These are phyloP conservation scores for Machimus atricapillus DNA, from an alignment of 2,888 invertebrate genomes.

Conservation along the genomic window DNA sequence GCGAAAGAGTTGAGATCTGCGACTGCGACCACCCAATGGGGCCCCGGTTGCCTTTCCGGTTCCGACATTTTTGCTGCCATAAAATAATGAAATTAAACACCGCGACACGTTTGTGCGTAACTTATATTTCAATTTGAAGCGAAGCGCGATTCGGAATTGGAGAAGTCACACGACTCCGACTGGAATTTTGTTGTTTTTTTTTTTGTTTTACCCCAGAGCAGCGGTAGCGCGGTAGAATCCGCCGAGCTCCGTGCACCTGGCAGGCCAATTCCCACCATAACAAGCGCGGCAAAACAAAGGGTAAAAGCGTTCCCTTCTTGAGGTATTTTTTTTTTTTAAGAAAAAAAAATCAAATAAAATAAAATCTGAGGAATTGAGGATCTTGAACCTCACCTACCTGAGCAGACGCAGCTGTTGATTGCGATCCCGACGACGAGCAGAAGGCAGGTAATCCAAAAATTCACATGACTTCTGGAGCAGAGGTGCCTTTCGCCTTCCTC, in stretches of 20 bases:
- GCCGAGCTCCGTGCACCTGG: neutral
- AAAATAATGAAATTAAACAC: neutral
- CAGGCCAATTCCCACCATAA: neutral
- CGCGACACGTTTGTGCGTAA: neutral
- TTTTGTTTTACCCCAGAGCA: too few relatives aligned
- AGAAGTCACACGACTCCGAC: neutral
- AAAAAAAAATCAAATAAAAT: neutral
- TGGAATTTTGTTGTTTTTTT: neutral
- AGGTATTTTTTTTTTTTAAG: neutral
- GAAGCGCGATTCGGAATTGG: neutral
- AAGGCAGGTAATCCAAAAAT: conserved; percentile 23
- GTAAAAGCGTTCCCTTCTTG: neutral
- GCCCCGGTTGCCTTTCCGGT: neutral
- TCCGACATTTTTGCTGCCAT: neutral
- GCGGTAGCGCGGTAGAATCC: too few relatives aligned
- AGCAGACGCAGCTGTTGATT: conserved; percentile 14
- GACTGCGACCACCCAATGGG: neutral
- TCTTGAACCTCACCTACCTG: neutral
- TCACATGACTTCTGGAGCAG: neutral
- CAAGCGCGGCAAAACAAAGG: neutral
- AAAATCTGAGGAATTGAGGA: neutral
- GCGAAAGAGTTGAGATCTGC: neutral
- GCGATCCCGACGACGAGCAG: neutral
- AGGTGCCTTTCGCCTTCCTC: conserved; percentile 18
- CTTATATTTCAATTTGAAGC: neutral